Evolutionary conservation across 2,888 invertebrate genomes (phyloP), one percentile per base, ranked within the genome.

Genomic region (Drosophila mettleri): DNA sequence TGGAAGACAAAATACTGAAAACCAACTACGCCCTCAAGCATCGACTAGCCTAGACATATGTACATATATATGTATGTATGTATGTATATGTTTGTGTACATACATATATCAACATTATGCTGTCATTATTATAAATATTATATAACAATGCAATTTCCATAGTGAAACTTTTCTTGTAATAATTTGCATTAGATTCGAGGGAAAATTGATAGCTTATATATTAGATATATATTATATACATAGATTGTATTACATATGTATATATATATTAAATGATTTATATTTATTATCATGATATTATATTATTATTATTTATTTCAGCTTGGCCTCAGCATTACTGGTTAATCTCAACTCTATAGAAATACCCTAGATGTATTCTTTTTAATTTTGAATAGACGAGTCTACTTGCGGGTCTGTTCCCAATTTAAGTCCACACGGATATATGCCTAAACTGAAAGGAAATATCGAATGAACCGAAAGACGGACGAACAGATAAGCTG

Each of bases 21-120:
- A 8, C 16, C 51, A 52, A 52, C 36, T 41, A 51, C 20, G 16
- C 34, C 22, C 43, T 39, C 49, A 49, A 49, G 43, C 33, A 48
- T 31, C 18, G 46, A 46, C 22, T 41, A n/a, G 12, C 12, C 14
- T 24, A 46, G 12, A 27, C 12, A 10, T 9, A 27, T 12, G 9
- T 27, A 39, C 9, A 9, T 2, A 14, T 31, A 14, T 45, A 12
- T 14, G 22, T 0, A 43, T 9, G 8, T 12, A 9, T 39, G 16
- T 39, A 34, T 34, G 34, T n/a, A 10, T 12, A 7, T 27, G 16
- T 31, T 8, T 8, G 16, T 31, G 2, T 8, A 9, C n/a, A 24
- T 10, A 39, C 16, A 9, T 7, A 10, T 33, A 27, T 33, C n/a
- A 16, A 8, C 1, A n/a, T n/a, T n/a, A n/a, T n/a, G n/a, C n/a